Evolutionary conservation across 2,797 vertebrate genomes (phyloP), one percentile per base, ranked within the genome.

Genomic region (Leucoraja ocellata): DNA sequence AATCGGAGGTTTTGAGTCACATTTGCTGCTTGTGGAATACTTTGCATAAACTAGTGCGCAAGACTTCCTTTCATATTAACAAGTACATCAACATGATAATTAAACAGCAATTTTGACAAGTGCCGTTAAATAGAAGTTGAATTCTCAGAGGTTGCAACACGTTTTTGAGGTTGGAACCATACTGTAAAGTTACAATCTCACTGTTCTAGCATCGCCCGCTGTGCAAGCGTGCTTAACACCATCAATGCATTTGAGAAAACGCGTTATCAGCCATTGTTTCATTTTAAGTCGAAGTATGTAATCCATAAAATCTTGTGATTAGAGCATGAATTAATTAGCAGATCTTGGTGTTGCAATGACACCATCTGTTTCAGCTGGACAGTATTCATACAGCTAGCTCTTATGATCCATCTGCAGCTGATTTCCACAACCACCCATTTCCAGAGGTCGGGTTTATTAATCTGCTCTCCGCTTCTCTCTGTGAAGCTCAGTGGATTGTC

Each of bases 231-330:
- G 58, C 6, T 68, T 32, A 68, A 36, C 63, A 36, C 63, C n/a
- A 68, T 18, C n/a, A 7, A 61, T 1, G 18, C 71, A 74, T 88
- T 36, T 88, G 65, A 8, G 32, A 65, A 36, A 88, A 32, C 9
- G 18, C 21, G 9, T 68, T 88, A 68, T 88, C 28, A 88, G n/a
- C 63, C 65, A 21, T 10, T 32, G 6, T 21, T 88, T 88, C n/a
- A 68, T 68, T 88, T 36, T 10, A 88, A 36, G 61, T 68, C 61
- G 21, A 32, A 36, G 32, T 68, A 36, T 11, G 16, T 68, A 88
- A 68, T 68, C 16, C 63, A 88, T 88, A 88, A 88, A 88, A 88
- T 88, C n/a, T 88, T 88, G n/a, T 88, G 84, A 88, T 88, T 68
- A 68, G 61, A 32, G 21, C 32, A 88, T 32, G 63, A 88, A 88